Percentiles rank a stretch among this genome's conserved stretches.
Conservation (phyloP, 2,113 vertebrate genomes). For the Alaudala cheleensis region DNA sequence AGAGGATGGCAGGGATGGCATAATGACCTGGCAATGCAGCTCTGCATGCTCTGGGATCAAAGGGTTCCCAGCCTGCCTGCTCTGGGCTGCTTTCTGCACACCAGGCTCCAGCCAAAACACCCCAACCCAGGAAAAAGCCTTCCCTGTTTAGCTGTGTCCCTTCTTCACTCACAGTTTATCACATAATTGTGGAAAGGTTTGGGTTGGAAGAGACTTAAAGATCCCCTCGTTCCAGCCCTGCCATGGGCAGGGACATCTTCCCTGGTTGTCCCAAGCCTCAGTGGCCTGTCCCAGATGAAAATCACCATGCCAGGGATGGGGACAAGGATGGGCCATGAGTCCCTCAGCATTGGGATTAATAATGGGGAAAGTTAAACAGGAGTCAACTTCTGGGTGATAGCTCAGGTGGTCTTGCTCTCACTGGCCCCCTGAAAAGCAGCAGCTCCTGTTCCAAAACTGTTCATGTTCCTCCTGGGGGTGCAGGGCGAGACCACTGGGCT, state of each 20-base stretch:
- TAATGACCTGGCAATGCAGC: background rate
- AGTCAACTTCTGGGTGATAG: background rate
- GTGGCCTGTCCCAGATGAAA: background rate
- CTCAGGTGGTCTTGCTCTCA: background rate
- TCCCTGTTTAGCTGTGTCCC: background rate
- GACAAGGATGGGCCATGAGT: background rate
- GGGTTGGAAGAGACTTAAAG: background rate
- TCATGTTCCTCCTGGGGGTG: background rate
- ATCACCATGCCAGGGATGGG: background rate
- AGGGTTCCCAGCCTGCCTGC: background rate
- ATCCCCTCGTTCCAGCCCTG: background rate
- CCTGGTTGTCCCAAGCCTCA: background rate
- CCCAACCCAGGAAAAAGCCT: background rate
- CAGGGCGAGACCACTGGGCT: background rate
- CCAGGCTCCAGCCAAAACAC: background rate
- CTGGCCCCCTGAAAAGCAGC: background rate
- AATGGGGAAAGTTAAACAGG: background rate
- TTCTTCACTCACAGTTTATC: background rate
- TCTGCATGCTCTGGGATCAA: background rate
- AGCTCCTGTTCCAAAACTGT: background rate
- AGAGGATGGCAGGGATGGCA: background rate
- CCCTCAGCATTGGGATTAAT: background rate
- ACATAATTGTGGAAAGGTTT: background rate
- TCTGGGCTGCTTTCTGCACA: background rate
- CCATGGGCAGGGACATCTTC: background rate